These are phyloP conservation scores for Andrena minutula DNA, from an alignment of 2,888 invertebrate species.

Conservation along the genomic window DNA sequence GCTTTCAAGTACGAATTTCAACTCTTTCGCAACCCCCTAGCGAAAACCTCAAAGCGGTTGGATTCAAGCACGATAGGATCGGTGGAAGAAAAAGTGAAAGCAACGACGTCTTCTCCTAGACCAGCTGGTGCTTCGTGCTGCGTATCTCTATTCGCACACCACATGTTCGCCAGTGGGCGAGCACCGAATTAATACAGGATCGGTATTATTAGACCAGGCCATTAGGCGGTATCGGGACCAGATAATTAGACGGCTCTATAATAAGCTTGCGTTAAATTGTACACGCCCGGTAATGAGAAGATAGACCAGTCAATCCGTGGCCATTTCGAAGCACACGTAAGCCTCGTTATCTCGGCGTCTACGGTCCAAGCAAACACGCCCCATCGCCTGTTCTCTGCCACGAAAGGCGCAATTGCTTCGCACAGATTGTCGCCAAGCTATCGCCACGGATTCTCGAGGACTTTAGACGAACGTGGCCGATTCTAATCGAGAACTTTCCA, in stretches of 20 bases:
- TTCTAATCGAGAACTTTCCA: conserved; percentile 20
- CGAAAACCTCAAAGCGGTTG: conserved; percentile 50
- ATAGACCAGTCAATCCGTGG: conserved; percentile 4
- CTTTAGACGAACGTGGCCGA: conserved; percentile 32
- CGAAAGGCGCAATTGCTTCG: conserved; percentile 19
- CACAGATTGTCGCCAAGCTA: not conserved
- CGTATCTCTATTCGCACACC: conserved; percentile 82
- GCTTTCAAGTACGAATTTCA: not conserved
- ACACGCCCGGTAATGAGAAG: conserved; percentile 25
- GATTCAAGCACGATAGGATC: conserved; percentile 42
- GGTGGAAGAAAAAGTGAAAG: conserved; percentile 65
- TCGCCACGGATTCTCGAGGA: conserved; percentile 5
- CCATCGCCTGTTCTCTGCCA: not conserved
- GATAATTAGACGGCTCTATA: conserved; percentile 78
- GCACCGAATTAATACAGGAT: conserved; percentile 81
- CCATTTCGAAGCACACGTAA: conserved; percentile 1
- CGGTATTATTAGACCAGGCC: conserved; percentile 77
- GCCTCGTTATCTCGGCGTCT: conserved; percentile 10
- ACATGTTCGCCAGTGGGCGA: conserved; percentile 80
- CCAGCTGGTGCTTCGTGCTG: conserved; percentile 81
- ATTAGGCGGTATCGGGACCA: conserved; percentile 73
- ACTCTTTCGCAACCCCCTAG: conserved; percentile 39
- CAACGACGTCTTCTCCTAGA: conserved; percentile 78
- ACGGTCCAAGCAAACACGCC: conserved; percentile 35
- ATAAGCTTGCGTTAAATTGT: conserved; percentile 41